Evolutionary conservation across 2,797 vertebrate genomes (phyloP).

Genomic region (Coregonus suidteri): DNA sequence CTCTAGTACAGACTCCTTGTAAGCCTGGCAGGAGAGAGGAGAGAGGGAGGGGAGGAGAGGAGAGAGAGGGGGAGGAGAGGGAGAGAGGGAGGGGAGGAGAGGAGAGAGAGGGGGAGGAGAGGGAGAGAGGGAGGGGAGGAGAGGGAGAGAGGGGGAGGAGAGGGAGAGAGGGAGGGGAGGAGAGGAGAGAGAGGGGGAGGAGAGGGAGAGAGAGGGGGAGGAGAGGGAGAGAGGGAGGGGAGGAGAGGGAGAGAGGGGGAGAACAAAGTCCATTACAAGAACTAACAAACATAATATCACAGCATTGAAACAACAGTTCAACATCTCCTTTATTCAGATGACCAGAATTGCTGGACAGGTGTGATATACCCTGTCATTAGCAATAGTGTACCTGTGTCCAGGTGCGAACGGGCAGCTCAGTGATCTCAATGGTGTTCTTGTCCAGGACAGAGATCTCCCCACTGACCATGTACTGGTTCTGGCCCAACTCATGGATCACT

Average conservation of each 20-base stretch:
- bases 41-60: constrained; percentile 9
- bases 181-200: background rate
- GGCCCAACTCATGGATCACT: constrained; percentile 91
- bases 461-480: constrained; percentile 95
- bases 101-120: no score
- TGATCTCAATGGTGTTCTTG: constrained; percentile 95
- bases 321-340: background rate
- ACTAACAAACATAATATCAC: background rate
- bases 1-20: constrained; percentile 97
- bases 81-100: constrained; percentile 1
- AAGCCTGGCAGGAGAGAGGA: constrained; percentile 74
- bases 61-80: background rate
- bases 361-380: background rate
- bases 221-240: background rate
- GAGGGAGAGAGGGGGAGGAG: background rate
- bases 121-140: constrained; percentile 7
- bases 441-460: constrained; percentile 95
- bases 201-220: constrained; percentile 1
- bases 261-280: background rate
- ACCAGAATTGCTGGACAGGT: no score
- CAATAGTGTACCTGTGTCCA: constrained; percentile 90
- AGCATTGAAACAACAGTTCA: background rate
- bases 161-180: constrained; percentile 5
- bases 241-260: no score
- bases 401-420: constrained; percentile 96